Evolutionary conservation across 2,797 vertebrate species (phyloP).

Genomic region (Siniperca undulata): DNA sequence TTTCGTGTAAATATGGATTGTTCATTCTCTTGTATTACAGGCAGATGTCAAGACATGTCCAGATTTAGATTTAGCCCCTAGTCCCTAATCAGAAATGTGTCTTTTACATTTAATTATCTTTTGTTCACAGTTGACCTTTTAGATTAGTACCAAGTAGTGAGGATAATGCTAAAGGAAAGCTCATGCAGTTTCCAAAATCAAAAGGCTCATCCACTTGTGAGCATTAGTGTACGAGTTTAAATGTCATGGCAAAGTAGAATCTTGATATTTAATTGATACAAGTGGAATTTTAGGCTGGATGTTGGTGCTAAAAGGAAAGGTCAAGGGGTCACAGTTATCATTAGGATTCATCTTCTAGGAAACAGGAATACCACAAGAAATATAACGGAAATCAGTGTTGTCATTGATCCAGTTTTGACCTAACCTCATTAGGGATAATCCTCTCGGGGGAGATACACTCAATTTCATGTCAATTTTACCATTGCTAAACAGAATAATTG

Average conservation of each 20-base stretch:
- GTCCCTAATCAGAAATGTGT: neutral
- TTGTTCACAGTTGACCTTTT: constrained; percentile 9
- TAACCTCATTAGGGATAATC: neutral
- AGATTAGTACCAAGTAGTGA: neutral
- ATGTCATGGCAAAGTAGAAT: neutral
- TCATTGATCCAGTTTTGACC: neutral
- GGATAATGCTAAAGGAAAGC: neutral
- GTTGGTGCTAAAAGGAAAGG: neutral
- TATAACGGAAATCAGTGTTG: neutral
- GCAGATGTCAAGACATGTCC: neutral
- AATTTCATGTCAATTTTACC: neutral
- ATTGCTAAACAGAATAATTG: neutral
- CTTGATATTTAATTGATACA: neutral
- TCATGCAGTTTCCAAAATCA: neutral
- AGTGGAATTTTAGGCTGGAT: neutral
- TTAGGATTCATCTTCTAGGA: neutral
- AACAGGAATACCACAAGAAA: neutral
- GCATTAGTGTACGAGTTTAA: neutral
- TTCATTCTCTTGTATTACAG: neutral
- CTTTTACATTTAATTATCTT: neutral
- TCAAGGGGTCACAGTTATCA: neutral
- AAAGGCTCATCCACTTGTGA: neutral
- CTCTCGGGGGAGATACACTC: neutral
- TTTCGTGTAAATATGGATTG: neutral
- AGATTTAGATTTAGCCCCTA: neutral